These are phyloP conservation scores for Florisuga fusca DNA, from an alignment of 2,797 vertebrate species.

Conservation along the genomic window DNA sequence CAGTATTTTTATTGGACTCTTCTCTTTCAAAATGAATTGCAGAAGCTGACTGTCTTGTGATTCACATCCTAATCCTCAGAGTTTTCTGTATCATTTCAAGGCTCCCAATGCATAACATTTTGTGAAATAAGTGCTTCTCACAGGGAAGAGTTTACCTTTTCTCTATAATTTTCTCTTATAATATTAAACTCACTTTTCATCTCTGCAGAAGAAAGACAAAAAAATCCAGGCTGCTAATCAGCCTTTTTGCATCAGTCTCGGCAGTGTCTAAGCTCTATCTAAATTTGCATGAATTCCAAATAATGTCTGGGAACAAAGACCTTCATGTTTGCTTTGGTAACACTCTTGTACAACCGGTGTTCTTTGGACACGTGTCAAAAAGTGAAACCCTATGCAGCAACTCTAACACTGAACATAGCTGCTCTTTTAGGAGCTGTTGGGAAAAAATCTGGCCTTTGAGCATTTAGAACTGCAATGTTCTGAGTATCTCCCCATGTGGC, in stretches of 20 bases:
- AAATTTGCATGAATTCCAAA: slow-evolving; percentile 26
- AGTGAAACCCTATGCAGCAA: neutral
- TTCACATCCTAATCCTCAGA: slow-evolving; percentile 52
- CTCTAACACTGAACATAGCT: neutral
- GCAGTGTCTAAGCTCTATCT: neutral
- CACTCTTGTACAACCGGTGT: neutral
- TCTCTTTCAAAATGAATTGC: slow-evolving; percentile 61
- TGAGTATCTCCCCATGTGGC: neutral
- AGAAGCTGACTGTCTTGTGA: slow-evolving; percentile 46
- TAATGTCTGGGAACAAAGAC: slow-evolving; percentile 15
- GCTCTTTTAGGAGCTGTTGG: neutral
- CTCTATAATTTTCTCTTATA: slow-evolving; percentile 39
- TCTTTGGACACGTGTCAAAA: slow-evolving; percentile 28
- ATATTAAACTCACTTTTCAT: slow-evolving; percentile 1
- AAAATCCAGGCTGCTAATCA: neutral
- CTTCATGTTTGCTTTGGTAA: slow-evolving; percentile 29
- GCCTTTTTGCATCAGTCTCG: neutral
- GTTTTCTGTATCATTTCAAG: slow-evolving; percentile 53
- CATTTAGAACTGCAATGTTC: neutral
- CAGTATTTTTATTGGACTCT: slow-evolving; percentile 64
- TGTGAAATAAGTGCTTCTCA: slow-evolving; percentile 23
- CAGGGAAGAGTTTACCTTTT: neutral
- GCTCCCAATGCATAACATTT: slow-evolving; percentile 2
- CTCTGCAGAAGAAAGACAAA: neutral
- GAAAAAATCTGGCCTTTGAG: neutral